Base-by-base conservation (phyloP, 2,113 vertebrate species). In the Isichthys henryi region DNA sequence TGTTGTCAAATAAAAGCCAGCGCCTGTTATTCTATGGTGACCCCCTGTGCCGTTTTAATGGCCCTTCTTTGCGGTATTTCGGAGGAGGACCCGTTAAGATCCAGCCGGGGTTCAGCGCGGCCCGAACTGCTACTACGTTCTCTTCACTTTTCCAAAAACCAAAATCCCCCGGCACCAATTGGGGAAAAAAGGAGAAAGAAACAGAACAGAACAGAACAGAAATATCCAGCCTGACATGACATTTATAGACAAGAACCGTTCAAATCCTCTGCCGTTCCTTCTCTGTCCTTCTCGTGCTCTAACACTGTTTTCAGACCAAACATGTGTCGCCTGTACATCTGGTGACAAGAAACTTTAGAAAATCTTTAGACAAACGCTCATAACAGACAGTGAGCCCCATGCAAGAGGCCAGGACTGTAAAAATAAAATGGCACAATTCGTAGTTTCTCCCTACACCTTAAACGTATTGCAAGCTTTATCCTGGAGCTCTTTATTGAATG, bases 91-190 rank as follows among this genome's bases (percentile, higher is more conserved):
- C 91, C 91, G 92, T 93, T 94, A 94, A 93, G 94, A 92, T 89
- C 88, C 89, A 90, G 93, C 93, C 93, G 93, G 90, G 92, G 92
- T 93, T 94, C 93, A 93, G 43, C 90, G 93, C 91, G 92, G 92
- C 91, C 93, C 88, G 93, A 93, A 92, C 91, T 93, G 90, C 90
- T 86, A 35, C 66, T 15, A 90, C 86, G 86, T 56, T 52, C 50
- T 91, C 91, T 85, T 82, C 89, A 90, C 89, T 90, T 85, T 86
- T 92, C 91, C 86, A 92, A 94, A 94, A 92, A 88, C 91, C 88
- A 77, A 94, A 95, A 90, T 92, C 95, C 94, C 94, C 94, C 89
- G 94, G 94, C 92, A 94, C 93, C 94, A 95, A 95, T 95, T 95
- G 94, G 94, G 94, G 93, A 93, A 90, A 27, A 27, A 83, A 45